Evolutionary conservation across 2,888 invertebrate genomes (phyloP), one percentile per base, ranked within the genome.

Genomic region (Microdon myrmicae): DNA sequence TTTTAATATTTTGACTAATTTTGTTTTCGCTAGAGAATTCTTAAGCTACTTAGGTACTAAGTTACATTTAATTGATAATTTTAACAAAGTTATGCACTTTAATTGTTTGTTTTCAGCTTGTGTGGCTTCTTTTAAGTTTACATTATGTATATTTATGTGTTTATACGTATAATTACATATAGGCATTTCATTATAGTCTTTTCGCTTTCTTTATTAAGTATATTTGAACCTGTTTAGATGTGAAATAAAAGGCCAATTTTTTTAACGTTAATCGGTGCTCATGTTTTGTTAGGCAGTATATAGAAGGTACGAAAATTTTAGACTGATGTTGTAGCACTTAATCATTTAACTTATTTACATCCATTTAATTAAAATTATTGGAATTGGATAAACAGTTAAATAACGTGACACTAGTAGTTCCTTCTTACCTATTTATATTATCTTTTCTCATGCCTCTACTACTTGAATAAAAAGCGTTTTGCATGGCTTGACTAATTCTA

Each of bases 141-240:
- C 8, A 22, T 22, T 22, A 22, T 22, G 22, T 22, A n/a, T n/a
- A n/a, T n/a, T n/a, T n/a, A n/a, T n/a, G n/a, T n/a, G n/a, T n/a
- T n/a, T n/a, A n/a, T n/a, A n/a, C n/a, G n/a, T n/a, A 29, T 51
- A 53, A 58, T 64, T 64, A 58, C 38, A 58, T 64, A 58, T 64
- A 64, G 64, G 64, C 64, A 64, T 58, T 64, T 58, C 56, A 53
- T 66, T 66, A 59, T 66, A 66, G 66, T 66, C 66, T 66, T 66
- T 44, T 66, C 66, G 66, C 66, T 58, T 58, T 56, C 44, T 28
- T 34, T 32, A 19, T 17, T 28, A 29, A 9, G 6, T 14, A 39
- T 39, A 29, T 53, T 37, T 64, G 1, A 31, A 32, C 32, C 4
- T 23, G 45, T 28, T 32, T 38, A 55, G 56, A 48, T 58, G 54